Evolutionary conservation across 2,888 invertebrate species (phyloP).

Genomic region (Endomychus coccineus): DNA sequence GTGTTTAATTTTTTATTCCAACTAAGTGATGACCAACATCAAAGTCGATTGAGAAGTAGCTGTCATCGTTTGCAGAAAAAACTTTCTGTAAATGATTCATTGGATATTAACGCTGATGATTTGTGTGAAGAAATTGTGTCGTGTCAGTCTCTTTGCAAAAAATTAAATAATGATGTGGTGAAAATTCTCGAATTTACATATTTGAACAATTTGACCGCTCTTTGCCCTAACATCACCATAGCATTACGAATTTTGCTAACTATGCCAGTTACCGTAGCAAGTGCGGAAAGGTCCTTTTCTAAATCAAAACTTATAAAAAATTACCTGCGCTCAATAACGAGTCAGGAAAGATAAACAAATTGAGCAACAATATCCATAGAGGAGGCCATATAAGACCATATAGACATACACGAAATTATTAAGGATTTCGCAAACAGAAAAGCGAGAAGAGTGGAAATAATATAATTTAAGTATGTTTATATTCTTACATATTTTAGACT

Average conservation of each 20-base stretch:
- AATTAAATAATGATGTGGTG: too few species aligned
- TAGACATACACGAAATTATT: slow-evolving; percentile 18
- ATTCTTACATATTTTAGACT: slow-evolving; percentile 16
- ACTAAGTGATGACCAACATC: slow-evolving; percentile 19
- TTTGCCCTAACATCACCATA: slow-evolving; percentile 13
- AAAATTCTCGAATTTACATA: slow-evolving; percentile 16
- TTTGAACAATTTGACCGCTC: slow-evolving; percentile 10
- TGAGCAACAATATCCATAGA: slow-evolving; percentile 22
- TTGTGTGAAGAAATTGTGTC: slow-evolving; percentile 21
- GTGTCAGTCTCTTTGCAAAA: slow-evolving; percentile 19
- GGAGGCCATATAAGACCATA: slow-evolving; percentile 18
- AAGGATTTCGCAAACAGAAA: slow-evolving; percentile 20
- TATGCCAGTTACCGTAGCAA: slow-evolving; percentile 17
- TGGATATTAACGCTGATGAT: slow-evolving; percentile 21
- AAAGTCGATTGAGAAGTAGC: slow-evolving; percentile 18
- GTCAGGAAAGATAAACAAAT: slow-evolving; percentile 20
- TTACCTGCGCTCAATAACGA: slow-evolving; percentile 8
- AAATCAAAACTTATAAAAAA: slow-evolving; percentile 17
- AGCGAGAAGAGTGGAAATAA: slow-evolving; percentile 17
- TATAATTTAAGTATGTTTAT: slow-evolving; percentile 17
- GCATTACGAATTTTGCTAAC: slow-evolving; percentile 16
- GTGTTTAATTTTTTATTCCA: slow-evolving; percentile 21
- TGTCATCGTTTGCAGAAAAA: slow-evolving; percentile 18
- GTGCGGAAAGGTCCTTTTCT: slow-evolving; percentile 16
- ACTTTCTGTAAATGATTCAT: slow-evolving; percentile 17